phyloP scores from a whole-genome alignment of 1,140 invertebrate species.

The Diachasmimorpha longicaudata region DNA sequence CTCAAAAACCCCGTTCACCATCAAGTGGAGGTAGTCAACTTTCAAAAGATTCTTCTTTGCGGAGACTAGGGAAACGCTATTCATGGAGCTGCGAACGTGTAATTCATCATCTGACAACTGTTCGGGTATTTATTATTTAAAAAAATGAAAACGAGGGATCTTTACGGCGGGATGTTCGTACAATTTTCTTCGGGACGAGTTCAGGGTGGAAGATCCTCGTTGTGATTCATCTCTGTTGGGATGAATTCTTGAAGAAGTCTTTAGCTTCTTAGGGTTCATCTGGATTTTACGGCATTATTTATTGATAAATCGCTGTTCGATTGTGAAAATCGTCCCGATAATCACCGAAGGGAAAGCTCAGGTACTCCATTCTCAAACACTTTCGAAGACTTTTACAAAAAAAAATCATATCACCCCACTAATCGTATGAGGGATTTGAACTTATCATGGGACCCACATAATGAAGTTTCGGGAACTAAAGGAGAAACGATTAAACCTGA shows the following conservation, averaged over 20 bases:
- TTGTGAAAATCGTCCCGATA: too few relatives aligned
- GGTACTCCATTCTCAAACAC: too few relatives aligned
- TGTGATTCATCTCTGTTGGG: too few relatives aligned
- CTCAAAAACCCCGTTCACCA: slow-evolving; percentile 15
- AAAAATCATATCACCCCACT: not conserved
- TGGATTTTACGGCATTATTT: too few relatives aligned
- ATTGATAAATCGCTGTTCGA: too few relatives aligned
- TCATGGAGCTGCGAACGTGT: not conserved
- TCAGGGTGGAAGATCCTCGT: not conserved
- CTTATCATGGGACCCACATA: not conserved
- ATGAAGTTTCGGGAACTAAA: not conserved
- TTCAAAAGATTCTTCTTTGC: slow-evolving; percentile 57
- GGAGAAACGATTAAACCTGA: not conserved
- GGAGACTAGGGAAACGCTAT: slow-evolving; percentile 26
- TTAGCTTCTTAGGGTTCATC: too few relatives aligned
- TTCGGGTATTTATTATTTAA: not conserved
- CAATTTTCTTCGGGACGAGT: not conserved
- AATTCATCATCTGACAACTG: slow-evolving; percentile 1
- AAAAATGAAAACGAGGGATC: not conserved
- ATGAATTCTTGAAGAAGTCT: too few relatives aligned
- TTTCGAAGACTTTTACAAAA: not conserved
- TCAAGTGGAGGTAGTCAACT: slow-evolving; percentile 35
- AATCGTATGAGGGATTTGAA: not conserved
- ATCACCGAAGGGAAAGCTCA: too few relatives aligned
- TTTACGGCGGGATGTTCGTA: not conserved